Evolutionary conservation across 2,888 invertebrate genomes (phyloP).

Genomic region (Tiphia femorata): DNA sequence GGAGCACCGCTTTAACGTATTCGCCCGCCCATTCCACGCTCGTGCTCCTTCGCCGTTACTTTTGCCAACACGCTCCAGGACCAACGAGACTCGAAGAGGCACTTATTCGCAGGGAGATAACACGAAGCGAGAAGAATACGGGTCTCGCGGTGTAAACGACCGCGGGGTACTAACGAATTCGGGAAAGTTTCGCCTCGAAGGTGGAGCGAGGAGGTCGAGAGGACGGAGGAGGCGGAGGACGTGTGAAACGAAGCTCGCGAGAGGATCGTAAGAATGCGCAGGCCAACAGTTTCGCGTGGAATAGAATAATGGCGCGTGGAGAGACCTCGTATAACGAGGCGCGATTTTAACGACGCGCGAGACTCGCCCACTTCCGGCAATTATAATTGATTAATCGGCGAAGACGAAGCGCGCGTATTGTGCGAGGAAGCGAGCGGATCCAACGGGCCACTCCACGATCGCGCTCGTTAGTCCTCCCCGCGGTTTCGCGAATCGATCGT

Average conservation of each 20-base stretch:
- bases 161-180: constrained; percentile 22
- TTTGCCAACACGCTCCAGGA: neutral
- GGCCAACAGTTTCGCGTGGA: neutral
- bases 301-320: neutral
- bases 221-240: neutral
- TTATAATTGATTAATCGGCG: too few relatives aligned
- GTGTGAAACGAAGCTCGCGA: neutral
- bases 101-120: too few relatives aligned
- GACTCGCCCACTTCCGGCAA: too few relatives aligned
- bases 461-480: too few relatives aligned
- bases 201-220: too few relatives aligned
- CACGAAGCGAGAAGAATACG: too few relatives aligned
- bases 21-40: constrained; percentile 13
- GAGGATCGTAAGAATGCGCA: neutral
- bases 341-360: too few relatives aligned
- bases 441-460: too few relatives aligned
- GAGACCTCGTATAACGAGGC: neutral
- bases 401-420: too few relatives aligned
- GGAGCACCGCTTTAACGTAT: constrained; percentile 21
- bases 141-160: neutral
- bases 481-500: too few relatives aligned
- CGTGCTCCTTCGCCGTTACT: constrained; percentile 11
- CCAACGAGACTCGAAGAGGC: too few relatives aligned
- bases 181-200: constrained; percentile 10
- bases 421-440: too few relatives aligned